Percentiles rank a stretch among this genome's conserved stretches.
phyloP scores from a whole-genome alignment of 2,113 vertebrate genomes.

The Glaucidium brasilianum region DNA sequence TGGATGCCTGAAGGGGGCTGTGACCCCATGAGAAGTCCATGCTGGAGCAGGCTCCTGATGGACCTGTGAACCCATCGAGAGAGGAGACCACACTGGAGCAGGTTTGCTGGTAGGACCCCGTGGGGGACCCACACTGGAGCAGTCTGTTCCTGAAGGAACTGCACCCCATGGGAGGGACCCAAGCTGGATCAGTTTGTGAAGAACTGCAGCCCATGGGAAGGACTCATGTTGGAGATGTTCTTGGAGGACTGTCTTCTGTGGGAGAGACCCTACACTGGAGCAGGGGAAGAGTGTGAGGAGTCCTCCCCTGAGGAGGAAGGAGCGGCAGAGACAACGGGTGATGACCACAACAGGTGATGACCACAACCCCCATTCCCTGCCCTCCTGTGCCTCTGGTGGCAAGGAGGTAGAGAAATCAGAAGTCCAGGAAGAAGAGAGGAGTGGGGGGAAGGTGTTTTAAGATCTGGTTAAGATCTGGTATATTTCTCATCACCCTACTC shows the following conservation, averaged over 20 bases:
- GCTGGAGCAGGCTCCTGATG: not conserved
- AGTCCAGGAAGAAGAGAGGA: not conserved
- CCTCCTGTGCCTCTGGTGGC: fast-evolving
- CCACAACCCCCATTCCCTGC: fast-evolving
- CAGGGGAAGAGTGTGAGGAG: not conserved
- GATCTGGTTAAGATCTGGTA: not conserved
- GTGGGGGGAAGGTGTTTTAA: not conserved
- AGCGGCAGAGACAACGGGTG: not conserved
- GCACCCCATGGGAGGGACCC: not conserved
- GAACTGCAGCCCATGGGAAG: not conserved
- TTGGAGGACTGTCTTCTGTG: too few relatives aligned
- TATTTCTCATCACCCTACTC: not conserved
- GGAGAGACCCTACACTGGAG: not conserved
- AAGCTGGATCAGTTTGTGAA: not conserved
- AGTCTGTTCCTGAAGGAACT: not conserved
- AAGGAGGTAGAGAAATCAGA: not conserved
- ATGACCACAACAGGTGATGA: too few relatives aligned
- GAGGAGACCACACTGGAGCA: not conserved
- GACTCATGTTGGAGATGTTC: not conserved
- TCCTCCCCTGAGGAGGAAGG: not conserved
- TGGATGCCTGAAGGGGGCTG: not conserved
- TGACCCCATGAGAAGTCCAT: not conserved
- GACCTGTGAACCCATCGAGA: not conserved
- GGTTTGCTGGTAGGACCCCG: not conserved
- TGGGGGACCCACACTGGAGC: not conserved